Evolutionary conservation across 2,888 invertebrate genomes (phyloP).

Genomic region (Orthosia incerta): DNA sequence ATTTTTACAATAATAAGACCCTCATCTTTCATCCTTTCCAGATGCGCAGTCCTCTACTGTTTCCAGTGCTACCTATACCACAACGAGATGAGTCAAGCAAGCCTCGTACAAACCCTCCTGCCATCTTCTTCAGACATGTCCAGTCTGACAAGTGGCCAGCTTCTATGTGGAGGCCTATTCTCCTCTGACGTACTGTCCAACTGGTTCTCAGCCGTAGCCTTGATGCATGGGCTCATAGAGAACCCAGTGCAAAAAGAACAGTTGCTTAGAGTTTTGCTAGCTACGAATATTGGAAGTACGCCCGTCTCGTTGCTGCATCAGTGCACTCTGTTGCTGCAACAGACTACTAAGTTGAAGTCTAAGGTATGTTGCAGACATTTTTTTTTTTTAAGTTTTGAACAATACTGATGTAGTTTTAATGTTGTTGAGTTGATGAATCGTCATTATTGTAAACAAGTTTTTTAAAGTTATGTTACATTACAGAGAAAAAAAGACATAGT

Average conservation of each 20-base stretch:
- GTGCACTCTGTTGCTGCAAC: constrained; percentile 95
- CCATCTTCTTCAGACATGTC: constrained; percentile 96
- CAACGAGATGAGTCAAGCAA: constrained; percentile 97
- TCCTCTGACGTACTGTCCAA: constrained; percentile 96
- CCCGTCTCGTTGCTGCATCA: constrained; percentile 98
- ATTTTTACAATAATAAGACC: no score
- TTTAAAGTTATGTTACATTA: background rate
- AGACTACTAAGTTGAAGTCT: constrained; percentile 94
- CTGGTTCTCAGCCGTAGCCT: constrained; percentile 98
- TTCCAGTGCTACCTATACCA: constrained; percentile 98
- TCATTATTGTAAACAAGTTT: background rate
- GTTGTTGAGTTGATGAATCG: background rate
- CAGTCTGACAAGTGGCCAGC: constrained; percentile 95
- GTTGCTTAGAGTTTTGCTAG: constrained; percentile 96
- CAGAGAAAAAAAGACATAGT: no score
- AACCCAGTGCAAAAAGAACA: constrained; percentile 97
- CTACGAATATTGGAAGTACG: constrained; percentile 95
- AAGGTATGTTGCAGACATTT: constrained; percentile 86
- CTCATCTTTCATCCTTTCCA: constrained; percentile 68
- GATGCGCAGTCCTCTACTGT: constrained; percentile 99
- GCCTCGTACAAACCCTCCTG: constrained; percentile 97
- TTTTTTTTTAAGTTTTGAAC: background rate
- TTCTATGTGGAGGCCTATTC: constrained; percentile 98
- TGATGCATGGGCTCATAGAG: constrained; percentile 97
- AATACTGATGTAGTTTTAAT: background rate